A percentile compares a stretch with the other conserved stretches of the same genome.
phyloP scores from a whole-genome alignment of 2,888 invertebrate species.

The Stictocephala bisonia region DNA sequence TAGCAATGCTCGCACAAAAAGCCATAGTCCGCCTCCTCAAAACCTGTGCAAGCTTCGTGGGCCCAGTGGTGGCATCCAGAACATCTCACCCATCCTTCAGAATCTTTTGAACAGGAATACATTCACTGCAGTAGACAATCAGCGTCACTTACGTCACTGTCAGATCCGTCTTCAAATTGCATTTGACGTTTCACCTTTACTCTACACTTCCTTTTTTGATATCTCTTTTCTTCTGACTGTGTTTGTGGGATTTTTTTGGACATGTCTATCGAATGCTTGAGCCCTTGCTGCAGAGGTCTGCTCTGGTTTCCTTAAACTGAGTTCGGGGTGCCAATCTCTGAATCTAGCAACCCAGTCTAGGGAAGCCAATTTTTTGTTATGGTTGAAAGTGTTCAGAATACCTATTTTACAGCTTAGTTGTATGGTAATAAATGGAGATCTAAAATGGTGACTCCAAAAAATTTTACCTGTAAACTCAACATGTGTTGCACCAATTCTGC shows the following conservation, averaged over 20 bases:
- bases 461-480: constrained; percentile 20
- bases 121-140: constrained; percentile 35
- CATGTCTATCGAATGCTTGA: too few relatives aligned
- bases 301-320: constrained; percentile 4
- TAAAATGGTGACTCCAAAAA: constrained; percentile 17
- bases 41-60: constrained; percentile 40
- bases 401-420: constrained; percentile 16
- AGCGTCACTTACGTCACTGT: constrained; percentile 23
- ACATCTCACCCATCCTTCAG: constrained; percentile 39
- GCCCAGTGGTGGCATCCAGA: constrained; percentile 35
- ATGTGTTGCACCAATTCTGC: constrained; percentile 12
- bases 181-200: constrained; percentile 22
- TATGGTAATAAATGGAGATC: constrained; percentile 10
- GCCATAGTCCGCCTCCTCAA: constrained; percentile 28
- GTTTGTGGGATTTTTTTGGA: constrained; percentile 18
- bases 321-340: constrained; percentile 12
- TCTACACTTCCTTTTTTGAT: too few relatives aligned
- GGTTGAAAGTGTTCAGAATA: constrained; percentile 23
- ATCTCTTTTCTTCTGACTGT: too few relatives aligned
- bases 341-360: constrained; percentile 24
- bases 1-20: constrained; percentile 24
- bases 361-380: neutral
- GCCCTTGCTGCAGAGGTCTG: too few relatives aligned
- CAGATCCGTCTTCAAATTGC: constrained; percentile 23
- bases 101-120: constrained; percentile 33